These are phyloP conservation scores for Manis pentadactyla DNA, from an alignment of 2,797 vertebrate genomes.

Conservation along the genomic window DNA sequence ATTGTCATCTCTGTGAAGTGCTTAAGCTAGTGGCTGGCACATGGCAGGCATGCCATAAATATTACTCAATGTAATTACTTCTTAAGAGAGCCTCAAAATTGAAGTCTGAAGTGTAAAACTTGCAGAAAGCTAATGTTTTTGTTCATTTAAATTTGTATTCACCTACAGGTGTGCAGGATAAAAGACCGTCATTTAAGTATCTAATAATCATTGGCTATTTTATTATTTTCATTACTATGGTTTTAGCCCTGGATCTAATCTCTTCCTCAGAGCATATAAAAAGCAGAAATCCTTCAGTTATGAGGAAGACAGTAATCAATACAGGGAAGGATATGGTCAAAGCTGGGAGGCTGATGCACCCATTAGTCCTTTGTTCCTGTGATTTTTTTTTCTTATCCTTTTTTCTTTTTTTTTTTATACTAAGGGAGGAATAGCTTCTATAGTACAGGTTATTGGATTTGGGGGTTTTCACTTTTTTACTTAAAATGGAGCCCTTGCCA, in stretches of 20 bases:
- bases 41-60: too few species aligned
- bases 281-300: neutral
- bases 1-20: neutral
- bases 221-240: neutral
- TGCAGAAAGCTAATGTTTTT: neutral
- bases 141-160: neutral
- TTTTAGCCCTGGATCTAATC: neutral
- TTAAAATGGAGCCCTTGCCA: neutral
- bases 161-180: neutral
- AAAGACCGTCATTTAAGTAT: neutral
- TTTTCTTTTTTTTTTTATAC: neutral
- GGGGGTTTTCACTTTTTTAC: neutral
- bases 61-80: neutral
- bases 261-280: neutral
- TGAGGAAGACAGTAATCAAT: neutral
- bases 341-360: neutral
- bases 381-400: neutral
- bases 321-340: neutral
- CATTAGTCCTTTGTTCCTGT: neutral
- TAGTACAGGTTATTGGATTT: neutral
- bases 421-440: neutral
- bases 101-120: neutral
- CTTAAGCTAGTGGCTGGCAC: neutral
- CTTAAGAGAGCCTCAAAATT: neutral
- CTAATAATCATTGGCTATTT: neutral